phyloP scores from a whole-genome alignment of 1,140 invertebrate genomes.

The Drosophila santomea region DNA sequence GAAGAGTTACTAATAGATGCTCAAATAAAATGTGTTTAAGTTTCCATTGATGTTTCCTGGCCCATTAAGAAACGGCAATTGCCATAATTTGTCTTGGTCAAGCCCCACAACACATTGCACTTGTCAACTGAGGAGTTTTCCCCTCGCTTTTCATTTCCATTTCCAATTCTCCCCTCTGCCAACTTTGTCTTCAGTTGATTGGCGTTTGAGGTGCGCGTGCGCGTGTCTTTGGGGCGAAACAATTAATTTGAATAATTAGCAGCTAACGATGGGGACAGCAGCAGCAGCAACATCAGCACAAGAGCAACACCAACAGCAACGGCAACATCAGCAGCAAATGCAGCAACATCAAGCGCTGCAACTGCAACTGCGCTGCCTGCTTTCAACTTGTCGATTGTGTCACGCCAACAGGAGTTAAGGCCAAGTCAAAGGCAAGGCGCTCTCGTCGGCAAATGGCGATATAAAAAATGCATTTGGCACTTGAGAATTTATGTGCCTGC shows the following conservation, averaged over 20 bases:
- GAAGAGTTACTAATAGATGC: background rate
- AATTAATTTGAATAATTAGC: constrained; percentile 84
- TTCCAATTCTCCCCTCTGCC: background rate
- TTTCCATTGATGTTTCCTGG: background rate
- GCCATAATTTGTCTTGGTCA: constrained; percentile 23
- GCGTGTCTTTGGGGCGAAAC: constrained; percentile 71
- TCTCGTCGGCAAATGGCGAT: constrained; percentile 20
- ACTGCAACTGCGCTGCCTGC: constrained; percentile 40
- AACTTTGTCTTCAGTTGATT: constrained; percentile 54
- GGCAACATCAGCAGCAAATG: constrained; percentile 25
- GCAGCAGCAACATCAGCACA: constrained; percentile 5
- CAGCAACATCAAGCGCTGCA: constrained; percentile 17
- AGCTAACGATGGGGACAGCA: constrained; percentile 65
- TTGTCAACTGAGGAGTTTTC: constrained; percentile 5
- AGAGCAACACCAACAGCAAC: constrained; percentile 16
- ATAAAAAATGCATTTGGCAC: constrained; percentile 80
- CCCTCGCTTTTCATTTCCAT: constrained; percentile 4
- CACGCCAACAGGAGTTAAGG: constrained; percentile 77
- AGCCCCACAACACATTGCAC: constrained; percentile 1
- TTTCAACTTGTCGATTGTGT: constrained; percentile 77
- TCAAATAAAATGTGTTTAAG: background rate
- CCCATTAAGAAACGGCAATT: constrained; percentile 8
- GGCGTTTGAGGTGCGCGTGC: constrained; percentile 79
- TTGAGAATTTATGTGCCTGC: constrained; percentile 75
- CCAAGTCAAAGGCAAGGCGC: constrained; percentile 60